Evolutionary conservation across 2,113 vertebrate species (phyloP).

Genomic region (Hyperoodon ampullatus): DNA sequence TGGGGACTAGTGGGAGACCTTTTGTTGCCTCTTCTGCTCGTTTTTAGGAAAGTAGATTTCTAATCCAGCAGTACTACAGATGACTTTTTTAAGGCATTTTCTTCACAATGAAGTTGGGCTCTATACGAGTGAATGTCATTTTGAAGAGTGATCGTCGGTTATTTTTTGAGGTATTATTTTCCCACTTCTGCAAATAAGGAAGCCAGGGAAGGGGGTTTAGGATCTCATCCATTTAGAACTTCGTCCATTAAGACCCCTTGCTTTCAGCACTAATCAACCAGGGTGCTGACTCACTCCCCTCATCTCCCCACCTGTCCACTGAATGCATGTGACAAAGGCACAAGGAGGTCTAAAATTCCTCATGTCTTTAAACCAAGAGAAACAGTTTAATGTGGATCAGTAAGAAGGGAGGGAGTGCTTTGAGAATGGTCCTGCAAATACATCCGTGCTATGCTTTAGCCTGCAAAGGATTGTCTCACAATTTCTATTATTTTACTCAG

Average conservation of each 20-base stretch:
- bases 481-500: background rate
- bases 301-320: background rate
- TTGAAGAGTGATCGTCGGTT: background rate
- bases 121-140: slow-evolving; percentile 28
- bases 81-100: background rate
- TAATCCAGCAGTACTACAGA: background rate
- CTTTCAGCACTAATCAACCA: background rate
- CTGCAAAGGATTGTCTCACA: background rate
- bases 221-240: background rate
- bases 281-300: background rate
- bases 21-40: background rate
- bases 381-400: background rate
- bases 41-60: background rate
- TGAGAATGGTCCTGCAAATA: background rate
- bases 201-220: background rate
- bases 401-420: background rate
- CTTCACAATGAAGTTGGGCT: slow-evolving; percentile 18
- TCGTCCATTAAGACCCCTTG: background rate
- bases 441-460: background rate
- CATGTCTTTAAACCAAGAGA: background rate
- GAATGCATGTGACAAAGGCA: background rate
- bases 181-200: slow-evolving; percentile 26
- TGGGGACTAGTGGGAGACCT: slow-evolving; percentile 32
- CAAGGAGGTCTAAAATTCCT: background rate
- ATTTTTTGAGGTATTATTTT: background rate